Base-by-base conservation (phyloP, 2,888 invertebrate species). In the Protodeltote pygarga region DNA sequence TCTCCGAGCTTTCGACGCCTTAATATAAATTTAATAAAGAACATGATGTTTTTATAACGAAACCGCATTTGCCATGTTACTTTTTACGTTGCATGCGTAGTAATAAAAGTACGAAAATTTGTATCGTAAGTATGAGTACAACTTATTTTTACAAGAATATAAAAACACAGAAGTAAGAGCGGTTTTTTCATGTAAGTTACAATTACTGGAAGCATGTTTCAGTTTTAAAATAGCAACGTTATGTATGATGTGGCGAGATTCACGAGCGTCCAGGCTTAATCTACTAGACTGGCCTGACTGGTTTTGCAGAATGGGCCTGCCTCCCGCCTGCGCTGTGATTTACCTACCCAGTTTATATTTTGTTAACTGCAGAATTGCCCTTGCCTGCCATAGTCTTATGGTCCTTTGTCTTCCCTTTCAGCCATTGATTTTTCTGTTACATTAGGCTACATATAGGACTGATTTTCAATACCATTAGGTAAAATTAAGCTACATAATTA, bases 1-100 rank as follows among this genome's bases (percentile, higher is more conserved):
- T 62, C 64, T 50, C 59, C 16, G 72, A 75, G 81, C 85, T 86
- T 86, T 85, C 81, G 72, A 79, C 81, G 77, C 79, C 71, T 77
- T 71, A 25, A 41, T 45, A 48, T 50, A n/a, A n/a, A n/a, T n/a
- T n/a, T n/a, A 29, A 38, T 34, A 40, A 28, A 44, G 32, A 21
- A 37, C 29, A 51, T 54, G 3, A 19, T 19, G 11, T 28, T 44
- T 24, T 49, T 44, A 45, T 46, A 37, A 38, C 17, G 41, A 31
- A 35, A 29, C 34, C 19, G 29, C 24, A 17, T 19, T 24, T n/a
- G 9, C 31, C 6, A 6, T 6, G 11, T 41, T 28, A 31, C 27
- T 41, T 47, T 47, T 39, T 31, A 32, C 27, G 21, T 6, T n/a
- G 8, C 21, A 35, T 57, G 15, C 5, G 32, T 45, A 46, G 28